Evolutionary conservation across 1,140 invertebrate genomes (phyloP).

Genomic region (Copidosoma floridanum): DNA sequence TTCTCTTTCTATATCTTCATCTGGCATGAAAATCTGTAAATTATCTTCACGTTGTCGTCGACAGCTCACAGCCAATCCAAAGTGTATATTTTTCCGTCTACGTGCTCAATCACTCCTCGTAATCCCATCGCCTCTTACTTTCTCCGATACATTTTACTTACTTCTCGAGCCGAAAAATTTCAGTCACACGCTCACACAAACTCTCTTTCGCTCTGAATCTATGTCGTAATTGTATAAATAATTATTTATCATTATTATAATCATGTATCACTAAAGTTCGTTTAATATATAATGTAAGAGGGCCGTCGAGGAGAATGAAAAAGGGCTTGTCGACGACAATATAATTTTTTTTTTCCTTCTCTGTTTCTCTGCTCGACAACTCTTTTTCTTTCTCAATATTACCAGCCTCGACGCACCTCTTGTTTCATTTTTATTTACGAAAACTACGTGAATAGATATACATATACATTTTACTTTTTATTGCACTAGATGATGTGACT

Average conservation of each 20-base stretch:
- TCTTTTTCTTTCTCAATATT: too few species aligned
- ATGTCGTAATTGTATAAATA: slow-evolving; percentile 24
- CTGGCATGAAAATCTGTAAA: background rate
- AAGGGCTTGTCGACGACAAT: background rate
- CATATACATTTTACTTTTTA: background rate
- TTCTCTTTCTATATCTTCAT: slow-evolving; percentile 14
- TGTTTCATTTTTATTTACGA: slow-evolving; percentile 28
- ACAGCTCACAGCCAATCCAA: slow-evolving; percentile 48
- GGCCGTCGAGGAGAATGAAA: too few species aligned
- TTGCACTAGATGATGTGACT: slow-evolving; percentile 29
- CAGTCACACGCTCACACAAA: slow-evolving; percentile 26
- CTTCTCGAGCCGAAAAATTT: too few species aligned
- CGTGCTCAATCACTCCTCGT: slow-evolving; percentile 20
- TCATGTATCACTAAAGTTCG: slow-evolving; percentile 27
- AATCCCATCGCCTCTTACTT: background rate
- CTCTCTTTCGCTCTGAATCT: slow-evolving; percentile 34
- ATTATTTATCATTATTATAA: slow-evolving; percentile 14
- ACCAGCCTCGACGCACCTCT: too few species aligned
- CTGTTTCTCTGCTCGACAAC: background rate
- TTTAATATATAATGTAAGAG: slow-evolving; percentile 27
- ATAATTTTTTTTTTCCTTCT: background rate
- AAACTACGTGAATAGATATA: slow-evolving; percentile 27
- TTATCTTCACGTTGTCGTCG: slow-evolving; percentile 27
- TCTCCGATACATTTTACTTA: too few species aligned
- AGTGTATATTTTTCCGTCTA: slow-evolving; percentile 29